Base-by-base conservation (phyloP, 2,888 invertebrate species). In the Andrena dorsata region DNA sequence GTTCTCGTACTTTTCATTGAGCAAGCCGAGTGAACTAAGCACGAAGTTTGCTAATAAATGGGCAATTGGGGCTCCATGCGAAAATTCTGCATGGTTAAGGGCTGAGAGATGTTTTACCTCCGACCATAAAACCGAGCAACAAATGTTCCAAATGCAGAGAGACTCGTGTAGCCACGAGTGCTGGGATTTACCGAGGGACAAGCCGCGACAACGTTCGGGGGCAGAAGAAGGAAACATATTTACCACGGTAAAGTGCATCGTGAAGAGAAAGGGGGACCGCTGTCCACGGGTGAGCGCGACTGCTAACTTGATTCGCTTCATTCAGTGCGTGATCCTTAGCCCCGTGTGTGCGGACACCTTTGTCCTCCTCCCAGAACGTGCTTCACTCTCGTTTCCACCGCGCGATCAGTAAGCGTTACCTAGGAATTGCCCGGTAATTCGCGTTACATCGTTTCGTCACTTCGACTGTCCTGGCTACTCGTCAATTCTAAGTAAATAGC, bases 281-380 rank as follows among this genome's bases (percentile, higher is more conserved):
- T 72, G 70, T 58, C 71, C 66, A 60, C 80, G 65, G 70, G 86
- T 80, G 80, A 81, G 75, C 77, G 83, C 61, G 72, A 76, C 79
- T 63, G 81, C 77, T 47, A 72, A 86, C 77, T 85, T 75, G 87
- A 85, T 92, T 89, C 89, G 90, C 90, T 92, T 89, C 92, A 92
- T 92, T 92, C 93, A 92, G 93, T 93, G 90, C 90, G 91, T 91
- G 91, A 90, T 90, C 90, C 89, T 90, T 88, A 85, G 87, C 82
- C 90, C 86, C 89, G 90, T 89, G 89, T 87, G 90, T 88, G 88
- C 87, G 88, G 51, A 61, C 49, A 76, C 73, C 35, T 80, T 79
- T 60, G 65, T 69, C 71, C 64, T 61, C 63, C 3, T 47, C 58
- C 26, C 20, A 23, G 10, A 2, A 65, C 6, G 53, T 13, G 13